Evolutionary conservation across 2,797 vertebrate species (phyloP), one percentile per base, ranked within the genome.

Genomic region (Fistularia commersonii): DNA sequence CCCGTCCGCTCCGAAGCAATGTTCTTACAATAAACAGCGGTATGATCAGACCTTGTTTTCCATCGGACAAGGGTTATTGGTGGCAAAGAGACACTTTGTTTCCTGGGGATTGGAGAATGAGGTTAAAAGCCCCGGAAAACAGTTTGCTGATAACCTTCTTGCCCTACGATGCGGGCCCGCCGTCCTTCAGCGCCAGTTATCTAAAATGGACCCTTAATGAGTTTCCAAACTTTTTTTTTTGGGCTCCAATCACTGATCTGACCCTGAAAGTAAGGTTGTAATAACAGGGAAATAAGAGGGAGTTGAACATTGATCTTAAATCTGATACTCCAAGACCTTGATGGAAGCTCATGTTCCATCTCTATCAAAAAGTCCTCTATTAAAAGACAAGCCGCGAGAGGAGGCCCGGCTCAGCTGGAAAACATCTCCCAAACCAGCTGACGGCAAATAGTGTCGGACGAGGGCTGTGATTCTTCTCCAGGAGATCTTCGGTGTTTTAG

Each of bases 91-190:
- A 41, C 61, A 79, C 63, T 80, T 76, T 77, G 67, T 47, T 44
- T 53, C 58, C 57, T n/a, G 58, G 61, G 46, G 47, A 38, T 77
- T 69, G 64, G 48, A 70, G 59, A 31, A 63, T 45, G 35, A 67
- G 72, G 65, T 69, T 49, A 63, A 77, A 58, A 61, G 73, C 54
- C 61, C 43, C 9, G 51, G 63, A 77, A 79, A 80, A 76, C 66
- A 74, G 53, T 63, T 70, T 52, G 41, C 12, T 49, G 57, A 69
- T 74, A 80, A 80, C 58, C 59, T 47, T 32, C 31, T 39, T 54
- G 58, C 45, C 56, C 57, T 51, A 5, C 48, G 45, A 39, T 32
- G 10, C 39, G 61, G 51, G 48, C 45, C 46, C 8, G 50, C 41
- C 42, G 51, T 52, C 42, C 51, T 68, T 65, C 41, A 57, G 53